Conservation (phyloP, 1,140 invertebrate species). For the Phymastichus coffea region DNA sequence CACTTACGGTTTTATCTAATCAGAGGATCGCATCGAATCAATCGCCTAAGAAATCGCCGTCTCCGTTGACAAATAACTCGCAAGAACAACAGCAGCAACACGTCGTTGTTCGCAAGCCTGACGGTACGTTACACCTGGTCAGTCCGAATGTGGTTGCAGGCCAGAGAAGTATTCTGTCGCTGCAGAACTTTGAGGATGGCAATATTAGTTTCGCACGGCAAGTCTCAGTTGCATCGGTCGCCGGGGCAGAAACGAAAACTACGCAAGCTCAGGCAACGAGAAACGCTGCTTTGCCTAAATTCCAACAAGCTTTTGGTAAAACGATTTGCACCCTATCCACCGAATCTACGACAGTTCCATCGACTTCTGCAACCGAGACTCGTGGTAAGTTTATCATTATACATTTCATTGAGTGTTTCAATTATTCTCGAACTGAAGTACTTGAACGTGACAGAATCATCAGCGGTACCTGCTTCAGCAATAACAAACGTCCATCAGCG, state of each 20-base stretch:
- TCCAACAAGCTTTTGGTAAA: conserved; percentile 78
- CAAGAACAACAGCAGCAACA: conserved; percentile 17
- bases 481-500: conserved; percentile 28
- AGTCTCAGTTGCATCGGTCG: conserved; percentile 27
- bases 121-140: conserved; percentile 47
- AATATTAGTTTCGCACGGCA: conserved; percentile 37
- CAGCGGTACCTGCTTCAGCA: conserved; percentile 2
- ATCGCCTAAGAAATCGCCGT: conserved; percentile 48
- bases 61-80: conserved; percentile 31
- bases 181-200: conserved; percentile 48
- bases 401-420: no score
- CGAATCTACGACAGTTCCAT: conserved; percentile 38
- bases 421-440: no score
- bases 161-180: conserved; percentile 42
- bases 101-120: conserved; percentile 47
- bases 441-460: conserved; percentile 5
- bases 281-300: conserved; percentile 67
- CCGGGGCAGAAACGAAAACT: conserved; percentile 8
- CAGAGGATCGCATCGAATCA: conserved; percentile 41
- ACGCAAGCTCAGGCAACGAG: conserved; percentile 32
- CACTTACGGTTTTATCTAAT: conserved; percentile 20
- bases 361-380: conserved; percentile 38
- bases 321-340: conserved; percentile 51
- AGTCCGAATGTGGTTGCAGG: conserved; percentile 37
- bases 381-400: conserved; percentile 16